phyloP scores from a whole-genome alignment of 2,797 vertebrate genomes.

The Buceros bicornis region DNA sequence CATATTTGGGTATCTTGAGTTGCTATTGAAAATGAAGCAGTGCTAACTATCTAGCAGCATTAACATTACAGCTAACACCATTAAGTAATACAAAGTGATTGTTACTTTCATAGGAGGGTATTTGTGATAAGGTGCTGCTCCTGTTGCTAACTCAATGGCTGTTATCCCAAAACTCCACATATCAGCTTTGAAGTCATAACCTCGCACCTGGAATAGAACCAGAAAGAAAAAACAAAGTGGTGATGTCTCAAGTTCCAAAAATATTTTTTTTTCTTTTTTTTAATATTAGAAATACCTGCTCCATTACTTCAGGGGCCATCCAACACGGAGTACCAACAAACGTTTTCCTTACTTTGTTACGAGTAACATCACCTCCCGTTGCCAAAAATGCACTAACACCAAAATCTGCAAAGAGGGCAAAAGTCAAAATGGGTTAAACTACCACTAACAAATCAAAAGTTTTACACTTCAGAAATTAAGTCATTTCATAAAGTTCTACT shows the following conservation, averaged over 20 bases:
- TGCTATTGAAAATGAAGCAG: background rate
- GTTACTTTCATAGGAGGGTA: conserved; percentile 99
- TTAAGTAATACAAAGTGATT: conserved; percentile 7
- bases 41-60: background rate
- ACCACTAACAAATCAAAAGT: background rate
- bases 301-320: conserved; percentile 99
- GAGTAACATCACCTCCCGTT: conserved; percentile 95
- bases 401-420: conserved; percentile 86
- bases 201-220: conserved; percentile 88
- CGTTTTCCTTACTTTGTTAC: conserved; percentile 98
- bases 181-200: conserved; percentile 99
- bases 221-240: conserved; percentile 19
- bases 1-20: background rate
- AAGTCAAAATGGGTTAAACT: background rate
- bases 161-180: conserved; percentile 99
- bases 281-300: conserved; percentile 86
- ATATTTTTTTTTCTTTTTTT: background rate
- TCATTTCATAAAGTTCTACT: background rate
- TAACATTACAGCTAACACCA: background rate
- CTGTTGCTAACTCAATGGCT: conserved; percentile 96
- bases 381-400: conserved; percentile 97
- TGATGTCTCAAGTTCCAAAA: background rate
- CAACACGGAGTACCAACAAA: conserved; percentile 99
- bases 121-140: conserved; percentile 97
- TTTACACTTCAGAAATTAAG: conserved; percentile 6